phyloP scores from a whole-genome alignment of 2,113 vertebrate genomes.

The Cichladusa arquata region DNA sequence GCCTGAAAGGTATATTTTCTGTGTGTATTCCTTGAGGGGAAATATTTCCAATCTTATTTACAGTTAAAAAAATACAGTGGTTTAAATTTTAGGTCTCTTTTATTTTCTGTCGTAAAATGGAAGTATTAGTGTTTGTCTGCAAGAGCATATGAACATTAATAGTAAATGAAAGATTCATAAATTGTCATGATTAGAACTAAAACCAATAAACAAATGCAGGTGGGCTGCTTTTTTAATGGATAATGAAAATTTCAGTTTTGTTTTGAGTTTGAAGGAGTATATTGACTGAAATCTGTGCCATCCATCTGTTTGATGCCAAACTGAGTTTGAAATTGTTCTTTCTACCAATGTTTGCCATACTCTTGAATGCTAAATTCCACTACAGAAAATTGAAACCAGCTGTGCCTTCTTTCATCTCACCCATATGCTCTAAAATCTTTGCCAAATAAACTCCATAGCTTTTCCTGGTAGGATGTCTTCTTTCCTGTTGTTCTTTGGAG shows the following conservation, averaged over 20 bases:
- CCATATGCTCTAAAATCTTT: not conserved
- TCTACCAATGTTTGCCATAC: not conserved
- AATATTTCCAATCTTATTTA: not conserved
- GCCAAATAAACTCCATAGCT: not conserved
- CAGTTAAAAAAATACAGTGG: not conserved
- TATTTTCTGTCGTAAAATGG: not conserved
- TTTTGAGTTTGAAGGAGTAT: not conserved
- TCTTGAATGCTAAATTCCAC: not conserved
- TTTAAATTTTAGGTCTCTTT: not conserved
- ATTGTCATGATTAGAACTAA: not conserved
- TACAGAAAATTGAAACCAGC: constrained; percentile 12
- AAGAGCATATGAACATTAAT: not conserved
- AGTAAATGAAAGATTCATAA: not conserved
- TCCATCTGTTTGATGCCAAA: not conserved
- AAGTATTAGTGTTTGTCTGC: not conserved
- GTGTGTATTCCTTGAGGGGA: not conserved
- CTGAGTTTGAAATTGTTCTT: not conserved
- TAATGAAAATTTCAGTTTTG: not conserved
- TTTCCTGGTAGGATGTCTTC: not conserved
- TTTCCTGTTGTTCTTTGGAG: not conserved
- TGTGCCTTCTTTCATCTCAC: not conserved
- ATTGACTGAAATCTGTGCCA: not conserved
- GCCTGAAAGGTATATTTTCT: not conserved
- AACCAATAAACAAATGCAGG: not conserved
- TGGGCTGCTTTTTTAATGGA: not conserved